phyloP scores from a whole-genome alignment of 1,140 invertebrate species.

The Drosophila simulans region DNA sequence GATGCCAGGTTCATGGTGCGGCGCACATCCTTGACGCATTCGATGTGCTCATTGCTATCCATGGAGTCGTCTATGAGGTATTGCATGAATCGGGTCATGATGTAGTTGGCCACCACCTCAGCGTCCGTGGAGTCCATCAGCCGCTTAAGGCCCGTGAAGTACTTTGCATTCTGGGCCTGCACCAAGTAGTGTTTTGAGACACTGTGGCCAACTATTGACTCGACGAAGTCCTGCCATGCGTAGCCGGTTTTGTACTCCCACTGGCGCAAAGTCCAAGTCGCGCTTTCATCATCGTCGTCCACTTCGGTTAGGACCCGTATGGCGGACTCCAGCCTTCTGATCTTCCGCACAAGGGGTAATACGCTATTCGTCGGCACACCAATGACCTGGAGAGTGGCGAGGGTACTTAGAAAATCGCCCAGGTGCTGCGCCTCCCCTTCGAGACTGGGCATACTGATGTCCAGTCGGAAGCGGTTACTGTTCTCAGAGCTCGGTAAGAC shows the following conservation, averaged over 20 bases:
- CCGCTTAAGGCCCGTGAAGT: constrained; percentile 25
- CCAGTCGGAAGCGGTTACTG: constrained; percentile 26
- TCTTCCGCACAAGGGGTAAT: neutral
- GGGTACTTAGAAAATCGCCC: neutral
- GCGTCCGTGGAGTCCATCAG: constrained; percentile 34
- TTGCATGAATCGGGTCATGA: constrained; percentile 63
- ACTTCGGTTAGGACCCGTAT: constrained; percentile 14
- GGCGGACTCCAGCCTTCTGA: constrained; percentile 23
- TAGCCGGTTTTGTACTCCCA: constrained; percentile 17
- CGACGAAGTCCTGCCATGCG: constrained; percentile 43
- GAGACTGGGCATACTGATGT: constrained; percentile 42
- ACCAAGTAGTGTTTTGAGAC: constrained; percentile 10
- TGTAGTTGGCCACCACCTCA: constrained; percentile 55
- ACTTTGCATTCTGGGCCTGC: constrained; percentile 14
- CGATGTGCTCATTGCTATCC: constrained; percentile 14
- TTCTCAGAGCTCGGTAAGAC: constrained; percentile 6
- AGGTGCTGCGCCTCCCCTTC: neutral
- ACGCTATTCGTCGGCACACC: neutral
- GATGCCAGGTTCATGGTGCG: constrained; percentile 57
- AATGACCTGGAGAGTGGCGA: constrained; percentile 1
- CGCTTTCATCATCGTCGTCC: constrained; percentile 11
- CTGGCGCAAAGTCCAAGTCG: constrained; percentile 9
- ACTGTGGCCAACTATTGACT: constrained; percentile 19
- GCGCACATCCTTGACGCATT: constrained; percentile 51
- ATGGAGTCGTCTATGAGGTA: constrained; percentile 40